Conservation (phyloP, 2,113 vertebrate genomes). For the Lepidothrix coronata region DNA sequence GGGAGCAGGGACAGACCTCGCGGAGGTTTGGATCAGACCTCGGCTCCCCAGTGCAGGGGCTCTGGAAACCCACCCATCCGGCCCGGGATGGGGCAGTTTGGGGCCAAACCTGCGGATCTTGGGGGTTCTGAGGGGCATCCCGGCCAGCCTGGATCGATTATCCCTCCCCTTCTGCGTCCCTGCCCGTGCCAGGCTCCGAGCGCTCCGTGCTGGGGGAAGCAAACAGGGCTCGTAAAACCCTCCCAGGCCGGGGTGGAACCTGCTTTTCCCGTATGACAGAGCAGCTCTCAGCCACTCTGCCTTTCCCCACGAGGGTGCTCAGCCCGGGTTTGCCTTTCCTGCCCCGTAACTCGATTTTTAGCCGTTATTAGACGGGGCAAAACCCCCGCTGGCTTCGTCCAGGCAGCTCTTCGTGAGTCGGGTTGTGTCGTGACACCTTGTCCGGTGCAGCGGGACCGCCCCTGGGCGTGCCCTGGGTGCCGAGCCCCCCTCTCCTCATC, state of each 20-base stretch:
- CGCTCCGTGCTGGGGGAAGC: not conserved
- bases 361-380: not conserved
- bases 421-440: not conserved
- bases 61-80: not conserved
- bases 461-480: rapidly evolving
- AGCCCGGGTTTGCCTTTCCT: not conserved
- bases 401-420: not conserved
- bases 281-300: not conserved
- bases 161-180: not conserved
- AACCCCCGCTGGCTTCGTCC: not conserved
- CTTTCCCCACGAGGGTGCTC: not conserved
- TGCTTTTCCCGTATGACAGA: not conserved
- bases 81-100: not conserved
- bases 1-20: no score
- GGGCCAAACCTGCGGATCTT: not conserved
- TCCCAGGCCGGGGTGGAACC: not conserved
- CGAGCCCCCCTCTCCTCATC: not conserved
- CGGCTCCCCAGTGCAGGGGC: not conserved
- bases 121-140: not conserved
- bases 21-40: no score
- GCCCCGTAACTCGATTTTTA: not conserved
- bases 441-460: rapidly evolving
- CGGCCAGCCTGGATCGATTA: not conserved
- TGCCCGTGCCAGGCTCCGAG: not conserved
- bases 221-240: not conserved